Conservation (phyloP, 2,113 vertebrate species). For the Gymnogyps californianus region DNA sequence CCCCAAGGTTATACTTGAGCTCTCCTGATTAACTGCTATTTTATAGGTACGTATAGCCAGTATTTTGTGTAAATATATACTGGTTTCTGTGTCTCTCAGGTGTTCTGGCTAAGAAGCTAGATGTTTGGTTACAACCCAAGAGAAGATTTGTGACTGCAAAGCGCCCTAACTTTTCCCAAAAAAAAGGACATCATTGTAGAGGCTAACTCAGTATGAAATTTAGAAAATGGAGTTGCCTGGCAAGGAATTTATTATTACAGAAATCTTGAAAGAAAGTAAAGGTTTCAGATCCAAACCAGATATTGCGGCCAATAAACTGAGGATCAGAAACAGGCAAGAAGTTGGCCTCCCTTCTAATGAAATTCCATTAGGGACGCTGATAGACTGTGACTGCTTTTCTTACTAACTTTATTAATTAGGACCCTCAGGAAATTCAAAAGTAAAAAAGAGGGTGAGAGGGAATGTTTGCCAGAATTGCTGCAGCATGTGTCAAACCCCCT, state of each 20-base stretch:
- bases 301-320: not conserved
- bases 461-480: not conserved
- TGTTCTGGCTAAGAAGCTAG: not conserved
- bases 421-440: slow-evolving; percentile 35
- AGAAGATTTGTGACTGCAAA: not conserved
- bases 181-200: not conserved
- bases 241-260: not conserved
- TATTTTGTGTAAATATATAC: not conserved
- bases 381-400: slow-evolving; percentile 6
- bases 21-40: not conserved
- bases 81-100: not conserved
- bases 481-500: not conserved
- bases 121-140: not conserved
- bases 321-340: not conserved
- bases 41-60: not conserved
- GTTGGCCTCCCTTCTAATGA: not conserved
- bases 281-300: not conserved
- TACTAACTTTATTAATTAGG: slow-evolving; percentile 32
- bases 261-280: not conserved
- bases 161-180: not conserved
- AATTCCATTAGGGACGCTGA: not conserved
- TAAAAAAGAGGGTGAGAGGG: not conserved
- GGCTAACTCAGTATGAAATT: not conserved
- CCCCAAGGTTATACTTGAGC: not conserved
- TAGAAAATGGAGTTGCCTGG: not conserved